Base-by-base conservation (phyloP, 2,797 vertebrate species). In the Enteromius thamalakanensis region DNA sequence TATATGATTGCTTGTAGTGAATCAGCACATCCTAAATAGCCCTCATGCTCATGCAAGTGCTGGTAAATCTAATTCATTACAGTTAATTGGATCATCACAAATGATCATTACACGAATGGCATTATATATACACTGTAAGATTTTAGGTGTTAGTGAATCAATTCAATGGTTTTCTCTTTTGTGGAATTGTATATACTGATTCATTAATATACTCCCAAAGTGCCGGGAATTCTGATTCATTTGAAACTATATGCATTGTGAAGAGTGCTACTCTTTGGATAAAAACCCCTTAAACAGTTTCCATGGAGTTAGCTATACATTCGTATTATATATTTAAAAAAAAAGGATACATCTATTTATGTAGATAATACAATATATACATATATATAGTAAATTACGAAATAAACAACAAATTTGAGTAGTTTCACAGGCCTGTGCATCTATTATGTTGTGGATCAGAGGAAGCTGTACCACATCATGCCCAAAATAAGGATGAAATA, bases 401-500 rank as follows among this genome's bases (percentile, higher is more conserved):
- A 49, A 12, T 6, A 53, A 72, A 74, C 6, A 7, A 75, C 2
- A 1, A 21, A 55, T 55, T 23, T 75, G 3, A 64, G 5, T 14
- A 26, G 72, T 40, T 76, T 23, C 10, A 26, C 23, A 47, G 55
- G 9, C 12, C 26, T 62, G 15, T 81, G 40, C 69, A 81, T 49
- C 19, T 8, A 72, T 62, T 64, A 26, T 49, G 19, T 26, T 17
- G 42, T 72, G 21, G 32, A 65, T 75, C 60, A 75, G 58, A 29
- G 40, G n/a, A 67, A 53, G 58, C 14, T 53, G 32, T 53, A 29
- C 32, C 6, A 65, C 60, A 75, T 51, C 32, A 51, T 32, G 58
- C 21, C n/a, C 12, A 29, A 75, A 82, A 75, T 75, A 65, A 75
- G 80, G 49, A 55, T 42, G 11, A 76, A 55, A 65, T 40, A 17